Evolutionary conservation across 2,797 vertebrate species (phyloP), one percentile per base, ranked within the genome.

Genomic region (Catharus ustulatus): DNA sequence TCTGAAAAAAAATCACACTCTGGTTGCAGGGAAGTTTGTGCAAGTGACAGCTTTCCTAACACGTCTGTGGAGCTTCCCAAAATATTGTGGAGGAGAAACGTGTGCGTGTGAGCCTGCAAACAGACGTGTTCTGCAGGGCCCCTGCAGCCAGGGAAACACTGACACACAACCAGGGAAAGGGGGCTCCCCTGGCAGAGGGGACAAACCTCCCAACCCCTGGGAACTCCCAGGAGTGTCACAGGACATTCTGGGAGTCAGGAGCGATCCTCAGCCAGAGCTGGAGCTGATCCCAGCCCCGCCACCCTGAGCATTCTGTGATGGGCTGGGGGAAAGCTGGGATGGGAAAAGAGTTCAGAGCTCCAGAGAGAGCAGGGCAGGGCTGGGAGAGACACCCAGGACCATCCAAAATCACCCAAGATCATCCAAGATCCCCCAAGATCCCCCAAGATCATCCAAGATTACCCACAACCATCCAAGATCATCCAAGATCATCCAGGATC

Each of bases 21-120:
- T 11, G 75, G 49, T 87, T 94, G 91, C 89, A 89, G 46, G 83
- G 91, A 95, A 94, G 87, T 95, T 93, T 93, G 18, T 87, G 86
- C 83, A 94, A 96, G 89, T 79, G 93, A 96, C 96, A 96, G 95
- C 74, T 97, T 97, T 95, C 89, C 67, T 96, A 93, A 97, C 96
- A 96, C 93, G 87, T 97, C 93, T 88, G 69, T 14, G 52, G 73
- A 46, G 81, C 59, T 86, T 93, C 93, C 5, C 89, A 71, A 93
- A 97, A 96, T 54, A 94, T 42, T 88, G 78, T 66, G 62, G 92
- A 84, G 86, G 91, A 96, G 80, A 62, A 48, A 72, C 23, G 85
- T 55, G 62, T 15, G 72, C 48, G 87, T 21, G 84, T 84, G 94
- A 52, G 75, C 94, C 48, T 51, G 86, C 84, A 75, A 87, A 57